Evolutionary conservation across 2,797 vertebrate species (phyloP).

Genomic region (Sciaenops ocellatus): DNA sequence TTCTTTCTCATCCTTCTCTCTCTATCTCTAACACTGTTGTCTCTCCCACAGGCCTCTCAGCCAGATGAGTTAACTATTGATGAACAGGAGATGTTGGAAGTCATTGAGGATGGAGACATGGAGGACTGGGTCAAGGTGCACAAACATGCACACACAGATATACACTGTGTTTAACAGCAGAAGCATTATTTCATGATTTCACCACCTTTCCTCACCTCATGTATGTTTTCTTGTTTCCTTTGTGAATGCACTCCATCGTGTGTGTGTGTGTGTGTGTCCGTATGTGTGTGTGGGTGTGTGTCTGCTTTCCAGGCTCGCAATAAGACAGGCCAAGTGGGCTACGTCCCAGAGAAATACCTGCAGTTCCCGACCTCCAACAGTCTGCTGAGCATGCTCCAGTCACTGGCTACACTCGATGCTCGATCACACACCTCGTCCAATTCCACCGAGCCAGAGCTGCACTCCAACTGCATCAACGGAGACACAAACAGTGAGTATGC

Average conservation of each 20-base stretch:
- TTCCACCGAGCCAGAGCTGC: constrained; percentile 91
- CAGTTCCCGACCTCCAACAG: constrained; percentile 96
- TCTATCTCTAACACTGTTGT: constrained; percentile 16
- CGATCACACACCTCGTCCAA: constrained; percentile 96
- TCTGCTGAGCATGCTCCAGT: constrained; percentile 97
- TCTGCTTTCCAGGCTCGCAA: constrained; percentile 90
- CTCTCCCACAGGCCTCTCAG: constrained; percentile 90
- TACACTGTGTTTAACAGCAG: neutral
- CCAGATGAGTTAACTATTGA: constrained; percentile 98
- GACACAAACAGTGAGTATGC: constrained; percentile 89
- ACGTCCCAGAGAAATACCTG: constrained; percentile 97
- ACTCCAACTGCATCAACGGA: constrained; percentile 88
- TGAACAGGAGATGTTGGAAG: constrained; percentile 97
- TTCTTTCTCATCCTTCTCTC: neutral
- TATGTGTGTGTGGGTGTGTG: neutral
- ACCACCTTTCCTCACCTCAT: neutral
- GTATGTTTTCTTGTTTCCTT: neutral
- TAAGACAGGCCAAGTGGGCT: constrained; percentile 93
- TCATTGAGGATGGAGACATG: constrained; percentile 99
- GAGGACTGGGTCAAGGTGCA: constrained; percentile 99
- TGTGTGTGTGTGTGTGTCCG: constrained; percentile 4
- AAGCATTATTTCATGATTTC: neutral
- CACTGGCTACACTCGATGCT: constrained; percentile 91
- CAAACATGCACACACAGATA: constrained; percentile 20
- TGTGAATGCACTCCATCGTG: neutral